Percentiles rank a stretch among this genome's conserved stretches.
phyloP scores from a whole-genome alignment of 2,888 invertebrate species.

The Agapostemon virescens region DNA sequence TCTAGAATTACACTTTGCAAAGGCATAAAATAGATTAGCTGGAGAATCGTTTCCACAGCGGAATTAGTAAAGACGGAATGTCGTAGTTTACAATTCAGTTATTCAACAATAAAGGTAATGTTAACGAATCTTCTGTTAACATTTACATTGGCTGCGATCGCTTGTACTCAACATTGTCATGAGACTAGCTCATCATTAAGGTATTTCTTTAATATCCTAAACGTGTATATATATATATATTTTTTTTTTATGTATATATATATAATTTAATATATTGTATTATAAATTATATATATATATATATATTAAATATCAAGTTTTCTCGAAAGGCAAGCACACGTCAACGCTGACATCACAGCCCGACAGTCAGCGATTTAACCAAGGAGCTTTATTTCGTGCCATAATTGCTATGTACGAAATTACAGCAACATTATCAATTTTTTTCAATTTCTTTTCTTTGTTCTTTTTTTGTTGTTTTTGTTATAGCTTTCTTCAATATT shows the following conservation, averaged over 20 bases:
- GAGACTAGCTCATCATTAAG: conserved; percentile 75
- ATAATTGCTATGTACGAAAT: conserved; percentile 64
- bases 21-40: conserved; percentile 65
- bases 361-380: conserved; percentile 54
- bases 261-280: conserved; percentile 8
- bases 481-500: conserved; percentile 44
- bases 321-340: conserved; percentile 74
- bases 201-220: conserved; percentile 59
- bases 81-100: conserved; percentile 58
- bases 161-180: conserved; percentile 76
- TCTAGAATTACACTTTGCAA: conserved; percentile 62
- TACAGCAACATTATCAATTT: conserved; percentile 57
- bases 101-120: conserved; percentile 62
- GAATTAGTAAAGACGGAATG: conserved; percentile 69
- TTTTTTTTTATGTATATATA: conserved; percentile 44
- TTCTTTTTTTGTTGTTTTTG: conserved; percentile 42
- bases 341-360: conserved; percentile 50
- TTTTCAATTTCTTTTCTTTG: conserved; percentile 36
- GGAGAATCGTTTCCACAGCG: conserved; percentile 65
- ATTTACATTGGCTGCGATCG: conserved; percentile 64
- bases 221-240: conserved; percentile 50
- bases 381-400: conserved; percentile 56
- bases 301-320: conserved; percentile 63
- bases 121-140: conserved; percentile 60
- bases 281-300: conserved; percentile 34